phyloP scores from a whole-genome alignment of 2,797 vertebrate species.

The Morelia viridis region DNA sequence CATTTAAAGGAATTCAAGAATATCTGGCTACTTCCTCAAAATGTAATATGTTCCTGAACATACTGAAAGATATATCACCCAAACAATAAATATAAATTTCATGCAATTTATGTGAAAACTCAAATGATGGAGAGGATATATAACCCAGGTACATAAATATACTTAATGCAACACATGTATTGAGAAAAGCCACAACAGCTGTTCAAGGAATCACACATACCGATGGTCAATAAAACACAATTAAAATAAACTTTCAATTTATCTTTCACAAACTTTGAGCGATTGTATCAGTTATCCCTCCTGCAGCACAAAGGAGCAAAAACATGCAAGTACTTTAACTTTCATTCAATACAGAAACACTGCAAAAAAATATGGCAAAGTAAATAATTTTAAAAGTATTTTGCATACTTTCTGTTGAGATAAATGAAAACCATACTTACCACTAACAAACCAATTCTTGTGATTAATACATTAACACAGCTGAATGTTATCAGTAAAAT shows the following conservation, averaged over 20 bases:
- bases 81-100: not conserved
- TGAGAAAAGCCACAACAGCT: not conserved
- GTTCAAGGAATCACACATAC: not conserved
- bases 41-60: not conserved
- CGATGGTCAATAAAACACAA: not conserved
- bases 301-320: not conserved
- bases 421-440: not conserved
- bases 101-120: not conserved
- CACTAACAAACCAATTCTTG: conserved; percentile 33
- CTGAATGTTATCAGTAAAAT: conserved; percentile 70
- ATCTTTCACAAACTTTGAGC: not conserved
- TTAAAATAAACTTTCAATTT: not conserved
- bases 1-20: not conserved
- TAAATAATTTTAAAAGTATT: not conserved
- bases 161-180: not conserved
- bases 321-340: not conserved
- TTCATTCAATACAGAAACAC: not conserved
- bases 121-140: not conserved
- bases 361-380: not conserved
- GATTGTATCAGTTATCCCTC: not conserved
- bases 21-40: not conserved
- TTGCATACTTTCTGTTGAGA: not conserved
- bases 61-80: not conserved
- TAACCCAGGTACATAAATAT: not conserved
- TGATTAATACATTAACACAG: conserved; percentile 62